Evolutionary conservation across 2,888 invertebrate species (phyloP), one percentile per base, ranked within the genome.

Genomic region (Enchytraeus crypticus): DNA sequence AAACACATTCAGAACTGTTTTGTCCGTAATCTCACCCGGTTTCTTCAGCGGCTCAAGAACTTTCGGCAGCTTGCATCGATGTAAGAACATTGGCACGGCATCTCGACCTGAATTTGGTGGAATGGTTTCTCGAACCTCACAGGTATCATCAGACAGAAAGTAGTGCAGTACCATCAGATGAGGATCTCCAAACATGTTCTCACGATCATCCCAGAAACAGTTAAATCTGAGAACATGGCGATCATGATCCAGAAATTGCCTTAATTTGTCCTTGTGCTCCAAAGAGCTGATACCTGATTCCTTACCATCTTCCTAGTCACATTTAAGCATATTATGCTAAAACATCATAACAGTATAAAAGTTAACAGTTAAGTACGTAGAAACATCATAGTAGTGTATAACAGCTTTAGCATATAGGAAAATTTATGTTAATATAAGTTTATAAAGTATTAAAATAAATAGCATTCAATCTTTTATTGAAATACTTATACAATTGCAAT

Each of bases 161-260:
- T 89, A 93, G 73, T 88, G 86, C n/a, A 95, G 81, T 73, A 90
- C 87, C 62, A 93, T 79, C 70, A 86, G 82, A 67, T 91, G 87
- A 26, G 90, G 78, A 61, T 86, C 85, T 0, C 92, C 93, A 73
- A 86, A 86, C 73, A 87, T 85, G 1, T 84, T 85, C 14, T 85
- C 84, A 1, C 87, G 84, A 74, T 93, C 92, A 73, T 93, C 91
- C 92, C 92, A 93, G 74, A 88, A 90, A 23, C 88, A 92, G 72
- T 84, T 85, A 77, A 93, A 93, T 21, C 88, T 85, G 60, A 86
- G 78, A 1, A 85, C 83, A 62, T 81, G 79, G 71, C 87, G 83
- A 77, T 92, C 92, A 73, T 87, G 88, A 70, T 87, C 86, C 62
- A 92, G 79, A 80, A 92, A 92, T 73, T 91, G 87, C 47, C 85